phyloP scores from a whole-genome alignment of 2,888 invertebrate genomes.

The Drosophila longiperda region DNA sequence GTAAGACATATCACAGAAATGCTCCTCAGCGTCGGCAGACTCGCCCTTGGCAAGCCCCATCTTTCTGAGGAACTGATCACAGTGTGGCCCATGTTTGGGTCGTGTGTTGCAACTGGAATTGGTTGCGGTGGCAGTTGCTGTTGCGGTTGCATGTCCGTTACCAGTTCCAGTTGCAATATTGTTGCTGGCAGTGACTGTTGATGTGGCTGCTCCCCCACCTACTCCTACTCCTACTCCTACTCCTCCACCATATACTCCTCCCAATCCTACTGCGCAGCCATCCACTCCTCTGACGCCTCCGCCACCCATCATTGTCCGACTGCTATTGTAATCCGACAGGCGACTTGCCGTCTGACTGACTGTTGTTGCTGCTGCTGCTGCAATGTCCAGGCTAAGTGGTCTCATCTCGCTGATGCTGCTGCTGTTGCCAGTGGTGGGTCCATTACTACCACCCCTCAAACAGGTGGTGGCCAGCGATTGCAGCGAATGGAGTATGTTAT shows the following conservation, averaged over 20 bases:
- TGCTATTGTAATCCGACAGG: slow-evolving; percentile 46
- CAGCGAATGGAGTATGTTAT: slow-evolving; percentile 81
- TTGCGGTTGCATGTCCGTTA: background rate
- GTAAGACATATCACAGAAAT: slow-evolving; percentile 85
- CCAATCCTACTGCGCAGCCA: background rate
- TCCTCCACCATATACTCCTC: slow-evolving; percentile 9
- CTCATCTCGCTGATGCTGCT: slow-evolving; percentile 48
- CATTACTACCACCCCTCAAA: slow-evolving; percentile 68
- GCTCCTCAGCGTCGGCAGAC: slow-evolving; percentile 83
- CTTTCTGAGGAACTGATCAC: slow-evolving; percentile 85
- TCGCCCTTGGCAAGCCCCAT: slow-evolving; percentile 84
- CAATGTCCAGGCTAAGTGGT: slow-evolving; percentile 39
- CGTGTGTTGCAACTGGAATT: slow-evolving; percentile 59
- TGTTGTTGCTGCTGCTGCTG: slow-evolving; percentile 15
- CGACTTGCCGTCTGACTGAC: slow-evolving; percentile 23
- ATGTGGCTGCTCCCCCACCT: slow-evolving; percentile 35
- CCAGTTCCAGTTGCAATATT: slow-evolving; percentile 18
- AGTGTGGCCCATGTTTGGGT: slow-evolving; percentile 85
- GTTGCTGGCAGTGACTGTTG: slow-evolving; percentile 52
- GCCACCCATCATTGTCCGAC: slow-evolving; percentile 9
- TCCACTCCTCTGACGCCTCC: background rate
- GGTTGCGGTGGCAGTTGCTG: slow-evolving; percentile 16
- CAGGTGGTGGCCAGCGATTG: slow-evolving; percentile 84
- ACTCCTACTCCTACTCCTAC: slow-evolving; percentile 9
- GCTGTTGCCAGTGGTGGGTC: slow-evolving; percentile 35